A percentile compares a stretch with the other conserved stretches of the same genome.
Evolutionary conservation across 2,113 vertebrate genomes (phyloP).

Genomic region (Ovibos moschatus): DNA sequence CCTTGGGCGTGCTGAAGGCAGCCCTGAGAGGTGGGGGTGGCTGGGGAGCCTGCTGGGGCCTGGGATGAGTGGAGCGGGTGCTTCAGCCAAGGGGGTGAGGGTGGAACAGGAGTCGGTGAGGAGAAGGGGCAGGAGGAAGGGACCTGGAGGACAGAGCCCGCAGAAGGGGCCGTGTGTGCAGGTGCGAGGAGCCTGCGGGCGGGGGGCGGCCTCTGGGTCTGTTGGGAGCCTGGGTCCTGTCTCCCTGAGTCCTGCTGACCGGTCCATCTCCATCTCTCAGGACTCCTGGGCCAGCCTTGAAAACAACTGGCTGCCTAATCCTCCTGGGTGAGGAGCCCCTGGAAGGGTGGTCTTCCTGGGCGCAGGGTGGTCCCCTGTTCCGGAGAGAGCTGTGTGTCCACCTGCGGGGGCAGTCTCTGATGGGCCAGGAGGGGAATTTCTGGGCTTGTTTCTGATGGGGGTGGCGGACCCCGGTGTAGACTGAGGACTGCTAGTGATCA

Average conservation of each 20-base stretch:
- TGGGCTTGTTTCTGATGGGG: background rate
- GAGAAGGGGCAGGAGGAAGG: background rate
- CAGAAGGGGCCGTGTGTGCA: fast-evolving
- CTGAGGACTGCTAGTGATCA: background rate
- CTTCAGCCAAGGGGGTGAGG: background rate
- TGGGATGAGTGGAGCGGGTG: background rate
- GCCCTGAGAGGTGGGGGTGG: background rate
- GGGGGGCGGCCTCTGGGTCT: background rate
- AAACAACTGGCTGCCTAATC: background rate
- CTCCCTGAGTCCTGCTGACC: background rate
- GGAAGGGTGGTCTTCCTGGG: background rate
- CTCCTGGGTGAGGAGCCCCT: background rate
- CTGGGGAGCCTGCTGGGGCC: background rate
- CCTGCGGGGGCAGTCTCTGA: fast-evolving
- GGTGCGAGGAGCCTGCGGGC: fast-evolving
- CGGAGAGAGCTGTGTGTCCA: background rate
- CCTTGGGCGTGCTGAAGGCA: background rate
- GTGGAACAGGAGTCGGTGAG: background rate
- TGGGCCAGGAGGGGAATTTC: background rate
- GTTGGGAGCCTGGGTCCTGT: background rate
- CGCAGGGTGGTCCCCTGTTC: background rate
- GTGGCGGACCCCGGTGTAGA: background rate
- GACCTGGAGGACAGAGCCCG: background rate
- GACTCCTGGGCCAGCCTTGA: background rate
- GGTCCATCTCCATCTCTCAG: background rate